These are phyloP conservation scores for Dufourea novaeangliae DNA, from an alignment of 1,140 invertebrate species.

Conservation along the genomic window DNA sequence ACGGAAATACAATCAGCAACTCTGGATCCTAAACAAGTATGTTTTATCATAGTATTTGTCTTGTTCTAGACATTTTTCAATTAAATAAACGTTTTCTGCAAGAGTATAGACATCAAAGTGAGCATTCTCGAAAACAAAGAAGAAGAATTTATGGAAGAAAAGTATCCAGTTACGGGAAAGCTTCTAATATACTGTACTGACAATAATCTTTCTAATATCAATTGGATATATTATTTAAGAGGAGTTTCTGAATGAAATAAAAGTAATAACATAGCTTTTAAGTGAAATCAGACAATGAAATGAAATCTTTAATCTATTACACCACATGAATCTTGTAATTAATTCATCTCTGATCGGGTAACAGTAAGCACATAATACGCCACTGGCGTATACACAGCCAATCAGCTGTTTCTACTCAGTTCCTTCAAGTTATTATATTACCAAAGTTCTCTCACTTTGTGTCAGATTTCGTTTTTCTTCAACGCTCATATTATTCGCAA, in stretches of 20 bases:
- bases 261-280: neutral
- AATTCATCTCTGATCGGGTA: too few species aligned
- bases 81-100: neutral
- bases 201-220: constrained; percentile 44
- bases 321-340: too few species aligned
- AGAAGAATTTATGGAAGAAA: neutral
- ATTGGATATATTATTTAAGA: constrained; percentile 70
- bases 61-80: neutral
- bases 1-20: neutral
- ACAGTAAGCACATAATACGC: neutral
- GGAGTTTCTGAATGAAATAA: constrained; percentile 32
- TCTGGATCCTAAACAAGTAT: constrained; percentile 60
- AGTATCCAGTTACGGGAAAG: constrained; percentile 61
- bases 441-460: constrained; percentile 4
- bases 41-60: neutral
- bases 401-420: constrained; percentile 2
- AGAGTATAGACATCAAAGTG: constrained; percentile 50
- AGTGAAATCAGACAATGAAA: neutral
- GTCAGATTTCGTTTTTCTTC: neutral
- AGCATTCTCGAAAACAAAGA: neutral
- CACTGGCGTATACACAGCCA: constrained; percentile 15
- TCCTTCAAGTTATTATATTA: neutral
- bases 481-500: neutral
- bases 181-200: constrained; percentile 58
- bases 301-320: too few species aligned